Evolutionary conservation across 1,140 invertebrate species (phyloP).

Genomic region (Hirudo medicinalis): DNA sequence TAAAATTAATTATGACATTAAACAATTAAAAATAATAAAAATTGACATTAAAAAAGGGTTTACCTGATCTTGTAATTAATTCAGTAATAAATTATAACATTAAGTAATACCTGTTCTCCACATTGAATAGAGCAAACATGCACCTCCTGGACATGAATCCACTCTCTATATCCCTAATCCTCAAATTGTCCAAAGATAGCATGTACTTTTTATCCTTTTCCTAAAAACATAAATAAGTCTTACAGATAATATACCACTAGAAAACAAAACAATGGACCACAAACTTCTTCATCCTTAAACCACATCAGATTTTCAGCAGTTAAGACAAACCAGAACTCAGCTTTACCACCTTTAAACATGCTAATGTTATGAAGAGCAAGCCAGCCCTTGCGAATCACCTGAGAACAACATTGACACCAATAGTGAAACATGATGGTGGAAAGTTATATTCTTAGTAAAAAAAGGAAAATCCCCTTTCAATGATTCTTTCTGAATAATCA

Average conservation of each 20-base stretch:
- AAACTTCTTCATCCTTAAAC: constrained; percentile 89
- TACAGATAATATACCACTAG: not conserved
- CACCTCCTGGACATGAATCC: constrained; percentile 95
- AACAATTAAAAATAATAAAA: too few relatives aligned
- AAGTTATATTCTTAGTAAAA: not conserved
- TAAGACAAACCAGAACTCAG: constrained; percentile 99
- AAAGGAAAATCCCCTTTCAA: not conserved
- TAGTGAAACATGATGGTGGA: not conserved
- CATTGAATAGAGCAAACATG: constrained; percentile 95
- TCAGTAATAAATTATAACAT: too few relatives aligned
- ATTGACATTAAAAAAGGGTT: too few relatives aligned
- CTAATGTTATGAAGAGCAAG: constrained; percentile 16
- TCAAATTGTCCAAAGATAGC: constrained; percentile 90
- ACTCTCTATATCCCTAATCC: constrained; percentile 88
- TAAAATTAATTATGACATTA: too few relatives aligned
- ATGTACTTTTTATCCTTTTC: constrained; percentile 99
- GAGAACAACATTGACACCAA: not conserved
- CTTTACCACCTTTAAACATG: constrained; percentile 22
- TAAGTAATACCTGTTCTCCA: constrained; percentile 53
- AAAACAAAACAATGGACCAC: not conserved
- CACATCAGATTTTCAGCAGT: constrained; percentile 95
- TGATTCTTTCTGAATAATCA: too few relatives aligned
- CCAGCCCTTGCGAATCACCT: constrained; percentile 19
- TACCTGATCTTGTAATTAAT: too few relatives aligned
- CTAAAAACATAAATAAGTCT: constrained; percentile 39